A percentile compares a stretch with the other conserved stretches of the same genome.
phyloP scores from a whole-genome alignment of 92 coral and sea anemone species.

The Siderastrea radians region DNA sequence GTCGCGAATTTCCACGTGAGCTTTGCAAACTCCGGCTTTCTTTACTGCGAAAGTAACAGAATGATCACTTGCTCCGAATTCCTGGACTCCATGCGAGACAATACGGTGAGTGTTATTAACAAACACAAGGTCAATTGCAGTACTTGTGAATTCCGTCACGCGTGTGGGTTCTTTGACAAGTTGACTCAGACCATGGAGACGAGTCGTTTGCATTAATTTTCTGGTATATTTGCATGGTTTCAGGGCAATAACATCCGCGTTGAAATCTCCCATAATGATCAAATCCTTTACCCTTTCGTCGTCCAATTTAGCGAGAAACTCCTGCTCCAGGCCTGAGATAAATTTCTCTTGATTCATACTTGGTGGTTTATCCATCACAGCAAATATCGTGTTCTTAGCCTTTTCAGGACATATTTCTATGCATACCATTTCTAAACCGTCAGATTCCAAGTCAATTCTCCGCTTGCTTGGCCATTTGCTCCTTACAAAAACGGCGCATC shows the following conservation, averaged over 20 bases:
- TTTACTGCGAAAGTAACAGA: conserved; percentile 57
- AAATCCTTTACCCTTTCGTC: conserved; percentile 40
- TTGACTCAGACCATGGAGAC: conserved; percentile 61
- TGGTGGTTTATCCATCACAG: conserved; percentile 50
- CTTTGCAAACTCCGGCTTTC: no score
- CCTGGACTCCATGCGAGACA: conserved; percentile 61
- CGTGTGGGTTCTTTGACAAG: conserved; percentile 60
- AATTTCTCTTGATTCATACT: conserved; percentile 45
- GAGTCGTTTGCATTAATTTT: conserved; percentile 40
- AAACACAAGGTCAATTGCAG: conserved; percentile 60
- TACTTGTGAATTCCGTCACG: conserved; percentile 53
- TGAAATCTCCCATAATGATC: conserved; percentile 56
- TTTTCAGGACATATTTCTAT: conserved; percentile 20
- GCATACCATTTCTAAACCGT: conserved; percentile 35
- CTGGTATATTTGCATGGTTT: conserved; percentile 59
- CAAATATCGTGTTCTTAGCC: conserved; percentile 41
- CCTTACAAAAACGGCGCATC: conserved; percentile 59
- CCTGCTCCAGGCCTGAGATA: conserved; percentile 38
- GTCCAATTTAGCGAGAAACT: conserved; percentile 43
- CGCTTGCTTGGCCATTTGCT: not conserved
- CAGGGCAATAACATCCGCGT: conserved; percentile 55
- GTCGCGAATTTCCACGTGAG: no score
- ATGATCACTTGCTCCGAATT: conserved; percentile 60
- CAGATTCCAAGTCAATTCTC: conserved; percentile 58
- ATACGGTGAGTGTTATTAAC: conserved; percentile 63